phyloP scores from a whole-genome alignment of 2,113 vertebrate genomes.

The Bubalus kerabau region DNA sequence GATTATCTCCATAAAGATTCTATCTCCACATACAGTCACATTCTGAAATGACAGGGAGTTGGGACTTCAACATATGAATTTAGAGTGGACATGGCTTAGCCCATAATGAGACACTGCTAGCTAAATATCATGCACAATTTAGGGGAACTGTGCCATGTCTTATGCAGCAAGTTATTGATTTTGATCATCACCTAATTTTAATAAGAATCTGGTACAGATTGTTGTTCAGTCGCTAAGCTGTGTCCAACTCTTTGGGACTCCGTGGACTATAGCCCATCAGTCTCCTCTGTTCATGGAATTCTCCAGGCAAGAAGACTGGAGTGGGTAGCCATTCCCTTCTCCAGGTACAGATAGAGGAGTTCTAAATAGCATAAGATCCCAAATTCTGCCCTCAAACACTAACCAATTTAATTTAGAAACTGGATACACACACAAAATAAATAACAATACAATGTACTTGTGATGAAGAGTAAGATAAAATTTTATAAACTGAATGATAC shows the following conservation, averaged over 20 bases:
- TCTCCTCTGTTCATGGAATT: background rate
- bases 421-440: background rate
- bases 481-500: background rate
- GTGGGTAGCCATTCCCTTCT: background rate
- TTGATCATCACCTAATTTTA: background rate
- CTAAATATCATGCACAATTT: background rate
- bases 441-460: background rate
- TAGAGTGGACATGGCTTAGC: background rate
- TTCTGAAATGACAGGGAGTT: background rate
- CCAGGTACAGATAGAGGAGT: background rate
- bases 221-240: background rate
- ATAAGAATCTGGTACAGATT: background rate
- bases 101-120: background rate
- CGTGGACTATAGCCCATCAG: background rate
- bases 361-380: background rate
- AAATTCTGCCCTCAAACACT: background rate
- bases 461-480: background rate
- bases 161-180: background rate
- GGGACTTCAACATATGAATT: background rate
- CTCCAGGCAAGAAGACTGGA: background rate
- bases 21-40: background rate
- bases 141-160: background rate
- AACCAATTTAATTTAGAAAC: background rate
- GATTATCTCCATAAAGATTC: background rate
- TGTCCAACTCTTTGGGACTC: background rate